Evolutionary conservation across 92 coral and sea anemone genomes (phyloP), one percentile per base, ranked within the genome.

Genomic region (Desmophyllum pertusum): DNA sequence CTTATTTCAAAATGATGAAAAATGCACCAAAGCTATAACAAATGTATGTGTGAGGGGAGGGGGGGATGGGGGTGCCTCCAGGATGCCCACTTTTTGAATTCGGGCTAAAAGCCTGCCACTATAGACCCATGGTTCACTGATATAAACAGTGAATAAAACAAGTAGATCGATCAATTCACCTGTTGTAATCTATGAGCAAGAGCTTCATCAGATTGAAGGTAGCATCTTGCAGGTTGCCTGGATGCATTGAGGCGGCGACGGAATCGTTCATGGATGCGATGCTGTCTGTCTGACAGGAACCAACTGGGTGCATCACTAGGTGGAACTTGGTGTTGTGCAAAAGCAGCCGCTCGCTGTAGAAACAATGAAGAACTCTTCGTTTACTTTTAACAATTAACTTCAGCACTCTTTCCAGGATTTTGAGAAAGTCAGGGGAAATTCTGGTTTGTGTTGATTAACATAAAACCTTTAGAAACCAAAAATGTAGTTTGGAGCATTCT

Each of bases 151-250:
- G 3, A 62, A 62, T 6, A 66, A 5, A 5, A 55, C 8, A 4
- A 8, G 65, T 59, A 33, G n/a, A 25, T 35, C 5, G 42, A 67
- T 35, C 30, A 67, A 67, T 37, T 36, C 40, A 82, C 86, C 71
- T 82, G 86, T 27, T 93, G 97, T 13, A 93, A 79, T 78, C 93
- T 83, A 36, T 88, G 88, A 21, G 97, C 97, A 35, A 93, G 64
- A 19, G 94, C 93, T 74, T 93, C 97, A 68, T 93, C 97, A 10
- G 97, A 91, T 23, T 86, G 85, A 55, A 72, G 86, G 52, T 52
- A 82, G 15, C 86, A 82, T 43, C 86, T 82, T 59, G 82, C 43
- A 0, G 86, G 33, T 57, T 55, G 79, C 15, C 79, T 57, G 59
- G 72, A 52, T 29, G 86, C 86, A 59, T 57, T 72, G n/a, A 77